Base-by-base conservation (phyloP, 2,888 invertebrate genomes). In the Yponomeuta plumbellus region DNA sequence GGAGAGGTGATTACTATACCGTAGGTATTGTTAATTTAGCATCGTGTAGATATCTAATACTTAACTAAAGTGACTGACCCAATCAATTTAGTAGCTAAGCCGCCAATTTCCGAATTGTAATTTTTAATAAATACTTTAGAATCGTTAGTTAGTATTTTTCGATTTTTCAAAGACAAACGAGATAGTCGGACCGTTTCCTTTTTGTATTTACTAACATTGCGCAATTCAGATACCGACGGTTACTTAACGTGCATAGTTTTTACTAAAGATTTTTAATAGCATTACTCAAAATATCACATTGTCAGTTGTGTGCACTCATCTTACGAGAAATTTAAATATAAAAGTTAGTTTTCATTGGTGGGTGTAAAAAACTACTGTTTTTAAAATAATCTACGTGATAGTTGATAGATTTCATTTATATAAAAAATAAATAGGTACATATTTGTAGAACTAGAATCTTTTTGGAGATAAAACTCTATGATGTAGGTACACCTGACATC, bases 231-330 rank as follows among this genome's bases (percentile, higher is more conserved):
- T 56, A 1, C 4, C 17, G 34, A 10, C 34, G 8, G 5, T 8
- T 34, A 34, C 34, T 34, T 58, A 58, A n/a, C 6, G 22, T 58
- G 20, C 22, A 11, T 11, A 11, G 11, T 58, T 21, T 20, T 58
- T 11, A 58, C 58, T 58, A 58, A 58, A 21, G 21, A 58, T 58
- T 58, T 58, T 22, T 58, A 58, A 74, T 76, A 78, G 70, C 71
- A 78, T 83, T 85, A 85, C 82, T 76, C 80, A 86, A 86, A 86
- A 86, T 86, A 86, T 87, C 86, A 86, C 86, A 87, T 81, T 81
- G 58, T 70, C 68, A 68, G 70, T 68, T 75, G 75, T 80, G 76
- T 80, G 80, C 79, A 34, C 34, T 34, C 80, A 79, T 75, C 72
- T 77, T 78, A 76, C 71, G 69, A 72, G 71, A 75, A 73, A 71